Evolutionary conservation across 2,797 vertebrate genomes (phyloP).

Genomic region (Phoxinus dragarum): DNA sequence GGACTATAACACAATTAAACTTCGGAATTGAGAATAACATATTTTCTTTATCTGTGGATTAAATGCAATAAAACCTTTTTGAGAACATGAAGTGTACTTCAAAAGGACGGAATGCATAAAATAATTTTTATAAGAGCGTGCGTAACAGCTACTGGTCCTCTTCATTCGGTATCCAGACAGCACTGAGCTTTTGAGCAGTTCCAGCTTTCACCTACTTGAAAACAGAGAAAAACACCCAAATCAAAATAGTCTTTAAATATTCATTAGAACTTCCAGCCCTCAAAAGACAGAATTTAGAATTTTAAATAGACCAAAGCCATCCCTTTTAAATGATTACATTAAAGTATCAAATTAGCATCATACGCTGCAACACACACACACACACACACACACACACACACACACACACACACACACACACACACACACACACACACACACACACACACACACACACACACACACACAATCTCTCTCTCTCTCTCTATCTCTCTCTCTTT

Average conservation of each 20-base stretch:
- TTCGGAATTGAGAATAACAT: constrained; percentile 14
- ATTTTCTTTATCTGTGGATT: background rate
- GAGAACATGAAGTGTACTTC: constrained; percentile 2
- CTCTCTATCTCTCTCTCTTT: constrained; percentile 17
- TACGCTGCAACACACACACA: constrained; percentile 6
- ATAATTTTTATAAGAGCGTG: background rate
- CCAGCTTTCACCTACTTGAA: constrained; percentile 10
- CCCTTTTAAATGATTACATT: constrained; percentile 48
- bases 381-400: too few species aligned
- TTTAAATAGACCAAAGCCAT: constrained; percentile 42
- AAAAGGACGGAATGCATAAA: constrained; percentile 11
- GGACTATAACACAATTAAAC: background rate
- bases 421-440: too few species aligned
- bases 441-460: constrained; percentile 11
- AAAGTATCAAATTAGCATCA: constrained; percentile 46
- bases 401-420: too few species aligned
- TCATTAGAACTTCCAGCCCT: constrained; percentile 27
- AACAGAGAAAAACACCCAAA: constrained; percentile 44
- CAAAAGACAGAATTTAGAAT: constrained; percentile 42
- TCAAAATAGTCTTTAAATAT: constrained; percentile 52
- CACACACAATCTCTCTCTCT: background rate
- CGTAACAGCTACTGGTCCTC: background rate
- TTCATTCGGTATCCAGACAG: background rate
- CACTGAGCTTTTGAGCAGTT: background rate
- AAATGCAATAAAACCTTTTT: background rate